Percentiles rank a stretch among this genome's conserved stretches.
phyloP scores from a whole-genome alignment of 2,113 vertebrate species.

The Gallinago jamesoni region DNA sequence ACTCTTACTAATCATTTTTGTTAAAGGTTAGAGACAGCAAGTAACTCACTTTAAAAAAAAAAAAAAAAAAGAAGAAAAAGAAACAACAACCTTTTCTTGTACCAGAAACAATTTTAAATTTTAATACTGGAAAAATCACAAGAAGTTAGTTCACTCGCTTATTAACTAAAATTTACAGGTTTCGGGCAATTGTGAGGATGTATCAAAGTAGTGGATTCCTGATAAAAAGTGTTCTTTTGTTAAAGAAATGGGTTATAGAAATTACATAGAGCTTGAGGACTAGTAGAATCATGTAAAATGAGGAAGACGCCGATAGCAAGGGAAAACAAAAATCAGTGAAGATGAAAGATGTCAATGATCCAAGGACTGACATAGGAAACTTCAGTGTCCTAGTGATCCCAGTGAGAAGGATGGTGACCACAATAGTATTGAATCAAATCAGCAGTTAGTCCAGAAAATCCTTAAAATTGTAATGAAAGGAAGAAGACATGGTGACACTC shows the following conservation, averaged over 20 bases:
- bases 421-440: background rate
- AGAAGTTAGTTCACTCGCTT: background rate
- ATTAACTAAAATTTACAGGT: background rate
- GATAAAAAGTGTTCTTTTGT: background rate
- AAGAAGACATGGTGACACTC: background rate
- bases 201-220: background rate
- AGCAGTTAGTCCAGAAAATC: background rate
- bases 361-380: background rate
- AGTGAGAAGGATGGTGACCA: background rate
- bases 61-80: background rate
- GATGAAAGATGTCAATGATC: background rate
- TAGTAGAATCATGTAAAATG: background rate
- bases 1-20: background rate
- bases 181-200: background rate
- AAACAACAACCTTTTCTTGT: background rate
- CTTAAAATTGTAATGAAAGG: background rate
- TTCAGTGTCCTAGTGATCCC: background rate
- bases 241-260: background rate
- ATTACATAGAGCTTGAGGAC: background rate
- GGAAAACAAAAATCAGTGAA: background rate
- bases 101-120: background rate
- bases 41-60: background rate
- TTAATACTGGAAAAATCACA: background rate
- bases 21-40: background rate
- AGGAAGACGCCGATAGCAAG: background rate